Base-by-base conservation (phyloP, 2,888 invertebrate genomes). In the Zygogramma bicolorata region DNA sequence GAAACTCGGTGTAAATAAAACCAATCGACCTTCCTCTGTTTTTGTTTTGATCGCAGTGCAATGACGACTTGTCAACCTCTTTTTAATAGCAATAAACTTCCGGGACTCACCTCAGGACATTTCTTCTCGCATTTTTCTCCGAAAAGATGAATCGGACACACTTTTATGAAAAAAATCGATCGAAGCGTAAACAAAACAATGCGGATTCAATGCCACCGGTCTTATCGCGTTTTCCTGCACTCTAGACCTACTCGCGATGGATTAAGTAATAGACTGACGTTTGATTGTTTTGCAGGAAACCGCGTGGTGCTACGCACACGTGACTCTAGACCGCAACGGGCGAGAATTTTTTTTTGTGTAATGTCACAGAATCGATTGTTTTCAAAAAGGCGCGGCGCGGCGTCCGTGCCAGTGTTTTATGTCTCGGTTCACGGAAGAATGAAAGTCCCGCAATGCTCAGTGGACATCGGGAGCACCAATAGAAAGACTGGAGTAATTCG, bases 181-280 rank as follows among this genome's bases (percentile, higher is more conserved):
- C 42, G 29, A 34, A 22, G 42, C 40, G 15, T 42, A 69, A 46
- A 22, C 29, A 58, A 40, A 61, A 68, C 27, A 65, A 58, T 34
- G 40, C n/a, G 63, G 34, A 68, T 46, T 68, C 71, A 71, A 71
- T 72, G 68, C 25, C 71, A 68, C 25, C 22, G 27, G 53, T 53
- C 25, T 53, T n/a, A 25, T 53, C 25, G 25, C 53, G 53, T 25
- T 53, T 53, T 53, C 25, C n/a, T 53, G 53, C 25, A 25, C 25
- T 53, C 53, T 3, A 53, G 42, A 53, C 53, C 53, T 53, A 25
- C 49, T 57, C 62, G 57, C 18, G 4, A 18, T 10, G 27, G 65
- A 71, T 72, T 74, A 68, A 65, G 74, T 74, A 72, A 72, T 70
- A 34, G 49, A 75, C 74, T 76, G 70, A 69, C 71, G 70, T 70